Percentiles rank a stretch among this genome's conserved stretches.
phyloP scores from a whole-genome alignment of 37 sponge, comb jelly and placozoan species.

The Mnemiopsis leidyi region DNA sequence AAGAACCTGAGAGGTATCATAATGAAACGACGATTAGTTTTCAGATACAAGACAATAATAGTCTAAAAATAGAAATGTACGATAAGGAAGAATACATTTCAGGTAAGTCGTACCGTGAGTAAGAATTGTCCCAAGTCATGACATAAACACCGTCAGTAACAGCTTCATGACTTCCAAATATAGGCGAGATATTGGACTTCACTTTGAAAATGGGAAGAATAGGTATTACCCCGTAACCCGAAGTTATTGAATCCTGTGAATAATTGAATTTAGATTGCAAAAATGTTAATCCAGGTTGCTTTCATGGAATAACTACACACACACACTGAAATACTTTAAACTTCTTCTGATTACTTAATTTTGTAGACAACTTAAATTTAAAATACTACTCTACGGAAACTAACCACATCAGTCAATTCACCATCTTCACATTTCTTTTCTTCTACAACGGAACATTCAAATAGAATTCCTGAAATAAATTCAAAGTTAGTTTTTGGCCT shows the following conservation, averaged over 20 bases:
- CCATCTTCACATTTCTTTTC: conserved; percentile 52
- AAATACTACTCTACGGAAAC: too few species aligned
- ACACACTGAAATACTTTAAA: too few species aligned
- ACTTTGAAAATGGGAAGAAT: conserved; percentile 85
- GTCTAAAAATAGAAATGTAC: background rate
- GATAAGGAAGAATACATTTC: background rate
- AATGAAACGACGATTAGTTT: background rate
- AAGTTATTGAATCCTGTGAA: conserved; percentile 39
- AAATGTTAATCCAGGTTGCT: too few species aligned
- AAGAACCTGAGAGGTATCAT: conserved; percentile 74
- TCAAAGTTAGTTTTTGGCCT: background rate
- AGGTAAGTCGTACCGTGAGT: conserved; percentile 76
- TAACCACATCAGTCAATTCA: conserved; percentile 31
- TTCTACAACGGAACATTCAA: conserved; percentile 57
- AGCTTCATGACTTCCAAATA: conserved; percentile 81
- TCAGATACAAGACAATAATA: background rate
- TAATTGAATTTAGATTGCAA: too few species aligned
- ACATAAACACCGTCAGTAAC: conserved; percentile 85
- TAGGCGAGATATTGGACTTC: conserved; percentile 74
- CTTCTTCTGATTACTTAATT: too few species aligned
- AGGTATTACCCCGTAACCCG: conserved; percentile 67
- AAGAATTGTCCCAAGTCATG: conserved; percentile 88
- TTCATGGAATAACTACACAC: too few species aligned
- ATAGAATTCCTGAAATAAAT: conserved; percentile 60
- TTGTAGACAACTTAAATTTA: too few species aligned